A percentile compares a stretch with the other conserved stretches of the same genome.
These are phyloP conservation scores for Patella ulyssiponensis DNA, from an alignment of 2,888 invertebrate genomes.

Conservation along the genomic window DNA sequence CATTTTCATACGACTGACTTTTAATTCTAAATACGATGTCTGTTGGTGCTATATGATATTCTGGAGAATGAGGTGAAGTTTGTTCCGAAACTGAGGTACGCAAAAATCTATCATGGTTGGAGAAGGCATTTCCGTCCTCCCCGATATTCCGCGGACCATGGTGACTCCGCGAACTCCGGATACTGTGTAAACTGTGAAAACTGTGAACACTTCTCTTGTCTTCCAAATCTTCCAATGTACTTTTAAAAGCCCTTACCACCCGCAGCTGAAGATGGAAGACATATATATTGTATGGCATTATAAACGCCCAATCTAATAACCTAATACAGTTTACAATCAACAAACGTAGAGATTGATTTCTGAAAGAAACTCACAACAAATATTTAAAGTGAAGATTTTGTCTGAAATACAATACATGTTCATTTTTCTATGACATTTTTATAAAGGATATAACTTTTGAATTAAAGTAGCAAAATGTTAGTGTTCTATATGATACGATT, in stretches of 20 bases:
- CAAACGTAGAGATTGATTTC: too few species aligned
- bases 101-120: conserved; percentile 51
- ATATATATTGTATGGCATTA: neutral
- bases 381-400: too few species aligned
- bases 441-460: too few species aligned
- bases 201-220: conserved; percentile 99
- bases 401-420: too few species aligned
- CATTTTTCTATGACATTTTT: too few species aligned
- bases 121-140: conserved; percentile 47
- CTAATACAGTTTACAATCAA: too few species aligned
- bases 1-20: conserved; percentile 70
- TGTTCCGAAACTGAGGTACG: conserved; percentile 48
- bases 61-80: conserved; percentile 51
- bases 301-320: too few species aligned
- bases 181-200: conserved; percentile 72
- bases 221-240: conserved; percentile 98
- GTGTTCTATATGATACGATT: too few species aligned
- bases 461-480: too few species aligned
- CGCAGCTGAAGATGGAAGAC: conserved; percentile 8
- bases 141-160: conserved; percentile 76
- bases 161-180: conserved; percentile 80
- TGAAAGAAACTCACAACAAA: too few species aligned
- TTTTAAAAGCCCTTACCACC: conserved; percentile 31
- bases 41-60: conserved; percentile 14
- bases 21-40: conserved; percentile 52